phyloP scores from a whole-genome alignment of 2,113 vertebrate species.

The Apteryx owenii region DNA sequence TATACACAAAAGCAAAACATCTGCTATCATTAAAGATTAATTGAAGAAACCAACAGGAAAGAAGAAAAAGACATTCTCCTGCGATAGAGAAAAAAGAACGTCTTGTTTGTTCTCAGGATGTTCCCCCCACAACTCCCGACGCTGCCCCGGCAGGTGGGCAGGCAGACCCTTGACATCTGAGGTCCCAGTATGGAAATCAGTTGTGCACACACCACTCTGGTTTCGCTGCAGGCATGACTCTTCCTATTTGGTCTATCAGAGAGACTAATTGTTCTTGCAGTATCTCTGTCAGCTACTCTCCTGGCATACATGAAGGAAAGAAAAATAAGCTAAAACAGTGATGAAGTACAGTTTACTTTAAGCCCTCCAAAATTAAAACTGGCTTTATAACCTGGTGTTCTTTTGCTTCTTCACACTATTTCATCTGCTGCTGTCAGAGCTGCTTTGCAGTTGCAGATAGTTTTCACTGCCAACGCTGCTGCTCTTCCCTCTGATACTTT shows the following conservation, averaged over 20 bases:
- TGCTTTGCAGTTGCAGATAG: background rate
- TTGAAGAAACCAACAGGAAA: background rate
- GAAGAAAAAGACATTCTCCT: background rate
- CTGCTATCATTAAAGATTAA: background rate
- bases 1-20: background rate
- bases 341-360: background rate
- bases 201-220: background rate
- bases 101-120: background rate
- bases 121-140: background rate
- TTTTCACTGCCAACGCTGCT: background rate
- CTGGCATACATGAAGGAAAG: background rate
- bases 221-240: background rate
- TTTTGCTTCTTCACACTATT: background rate
- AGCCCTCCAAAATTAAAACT: background rate
- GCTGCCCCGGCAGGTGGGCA: background rate
- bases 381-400: background rate
- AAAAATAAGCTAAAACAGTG: background rate
- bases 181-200: background rate
- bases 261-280: background rate
- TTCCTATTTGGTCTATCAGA: background rate
- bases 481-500: background rate
- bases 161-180: background rate
- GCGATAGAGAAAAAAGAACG: background rate
- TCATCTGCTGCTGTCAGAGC: background rate
- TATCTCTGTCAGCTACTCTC: background rate